phyloP scores from a whole-genome alignment of 2,888 invertebrate genomes.

The Latrodectus hesperus region DNA sequence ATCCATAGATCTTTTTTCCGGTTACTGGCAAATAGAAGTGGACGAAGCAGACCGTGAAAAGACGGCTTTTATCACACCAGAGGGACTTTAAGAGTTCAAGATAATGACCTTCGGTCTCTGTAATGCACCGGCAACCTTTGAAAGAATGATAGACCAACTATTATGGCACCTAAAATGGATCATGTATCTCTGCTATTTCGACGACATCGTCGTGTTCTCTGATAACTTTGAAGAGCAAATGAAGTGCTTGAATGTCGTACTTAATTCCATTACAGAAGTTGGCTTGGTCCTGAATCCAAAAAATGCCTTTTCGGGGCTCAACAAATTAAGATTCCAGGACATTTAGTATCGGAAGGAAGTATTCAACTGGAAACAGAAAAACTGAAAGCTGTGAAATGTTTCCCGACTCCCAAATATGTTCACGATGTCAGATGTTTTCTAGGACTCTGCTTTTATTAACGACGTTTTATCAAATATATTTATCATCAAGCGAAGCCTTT shows the following conservation, averaged over 20 bases:
- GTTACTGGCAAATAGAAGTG: conserved; percentile 26
- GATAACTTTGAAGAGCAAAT: conserved; percentile 63
- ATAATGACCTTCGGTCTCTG: conserved; percentile 70
- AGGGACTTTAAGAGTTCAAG: conserved; percentile 71
- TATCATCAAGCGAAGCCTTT: conserved; percentile 13
- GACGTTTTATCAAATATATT: conserved; percentile 29
- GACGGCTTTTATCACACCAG: conserved; percentile 67
- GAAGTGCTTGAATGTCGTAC: not conserved
- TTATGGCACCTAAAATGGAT: conserved; percentile 68
- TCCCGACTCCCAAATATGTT: too few relatives aligned
- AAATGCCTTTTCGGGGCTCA: conserved; percentile 69
- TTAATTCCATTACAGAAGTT: conserved; percentile 15
- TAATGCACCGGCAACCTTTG: conserved; percentile 70
- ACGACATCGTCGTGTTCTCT: conserved; percentile 67
- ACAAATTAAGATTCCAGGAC: conserved; percentile 59
- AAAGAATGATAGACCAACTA: conserved; percentile 71
- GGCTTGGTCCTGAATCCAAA: conserved; percentile 68
- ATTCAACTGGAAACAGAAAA: conserved; percentile 24
- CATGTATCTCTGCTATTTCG: conserved; percentile 71
- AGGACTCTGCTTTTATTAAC: conserved; percentile 21
- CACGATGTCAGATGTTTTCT: too few relatives aligned
- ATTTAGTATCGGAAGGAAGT: too few relatives aligned
- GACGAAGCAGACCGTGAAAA: conserved; percentile 52
- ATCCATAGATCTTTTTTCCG: conserved; percentile 2
- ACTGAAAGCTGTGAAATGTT: too few relatives aligned